phyloP scores from a whole-genome alignment of 2,797 vertebrate genomes.

The Psittacula echo region DNA sequence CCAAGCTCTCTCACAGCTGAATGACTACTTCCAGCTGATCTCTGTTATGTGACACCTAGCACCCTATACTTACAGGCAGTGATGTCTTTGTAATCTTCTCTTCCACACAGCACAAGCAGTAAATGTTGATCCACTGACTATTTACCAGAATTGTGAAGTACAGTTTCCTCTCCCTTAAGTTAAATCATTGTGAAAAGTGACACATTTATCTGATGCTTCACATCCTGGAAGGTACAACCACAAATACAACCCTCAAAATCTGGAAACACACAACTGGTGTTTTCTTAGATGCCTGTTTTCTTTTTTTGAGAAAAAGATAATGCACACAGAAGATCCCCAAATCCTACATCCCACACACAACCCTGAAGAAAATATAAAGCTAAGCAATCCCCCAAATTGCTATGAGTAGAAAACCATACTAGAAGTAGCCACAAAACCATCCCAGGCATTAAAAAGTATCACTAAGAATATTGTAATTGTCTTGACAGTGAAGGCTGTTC shows the following conservation, averaged over 20 bases:
- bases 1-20: background rate
- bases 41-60: background rate
- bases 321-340: background rate
- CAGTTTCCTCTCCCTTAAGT: slow-evolving; percentile 6
- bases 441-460: background rate
- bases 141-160: background rate
- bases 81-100: background rate
- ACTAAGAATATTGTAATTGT: background rate
- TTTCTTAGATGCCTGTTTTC: background rate
- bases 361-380: background rate
- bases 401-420: background rate
- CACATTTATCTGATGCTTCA: slow-evolving; percentile 15
- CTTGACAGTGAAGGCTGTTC: background rate
- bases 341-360: background rate
- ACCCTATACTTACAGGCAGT: background rate
- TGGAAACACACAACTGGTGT: background rate
- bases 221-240: background rate
- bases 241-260: background rate
- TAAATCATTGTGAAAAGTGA: slow-evolving; percentile 40
- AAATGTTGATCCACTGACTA: background rate
- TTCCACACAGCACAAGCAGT: background rate
- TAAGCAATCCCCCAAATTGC: background rate
- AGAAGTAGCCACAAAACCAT: background rate
- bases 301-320: background rate
- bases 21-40: background rate